These are phyloP conservation scores for Psittacula echo DNA, from an alignment of 2,797 vertebrate genomes.

Conservation along the genomic window DNA sequence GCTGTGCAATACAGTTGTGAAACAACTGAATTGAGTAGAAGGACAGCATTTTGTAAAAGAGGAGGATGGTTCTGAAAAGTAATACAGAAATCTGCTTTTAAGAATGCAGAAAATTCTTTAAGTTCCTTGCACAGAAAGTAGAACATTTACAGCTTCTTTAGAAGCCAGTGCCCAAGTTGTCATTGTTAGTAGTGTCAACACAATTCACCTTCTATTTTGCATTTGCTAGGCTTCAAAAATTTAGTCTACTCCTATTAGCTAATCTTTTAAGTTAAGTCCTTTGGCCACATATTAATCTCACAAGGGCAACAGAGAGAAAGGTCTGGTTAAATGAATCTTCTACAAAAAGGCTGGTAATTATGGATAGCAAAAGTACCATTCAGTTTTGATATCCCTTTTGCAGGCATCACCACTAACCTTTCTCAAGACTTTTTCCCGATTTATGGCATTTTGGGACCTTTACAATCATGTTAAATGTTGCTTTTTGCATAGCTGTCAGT, in stretches of 20 bases:
- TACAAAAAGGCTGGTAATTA: not conserved
- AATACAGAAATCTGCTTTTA: not conserved
- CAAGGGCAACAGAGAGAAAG: not conserved
- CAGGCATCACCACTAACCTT: not conserved
- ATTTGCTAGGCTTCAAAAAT: not conserved
- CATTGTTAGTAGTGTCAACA: not conserved
- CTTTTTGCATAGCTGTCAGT: not conserved
- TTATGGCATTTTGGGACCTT: not conserved
- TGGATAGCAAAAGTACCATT: not conserved
- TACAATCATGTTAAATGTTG: not conserved
- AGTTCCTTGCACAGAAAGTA: not conserved
- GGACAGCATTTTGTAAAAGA: not conserved
- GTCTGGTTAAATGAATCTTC: not conserved
- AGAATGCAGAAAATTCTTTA: not conserved
- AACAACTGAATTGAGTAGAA: not conserved
- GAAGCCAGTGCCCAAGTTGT: not conserved
- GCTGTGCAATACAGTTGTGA: slow-evolving; percentile 11
- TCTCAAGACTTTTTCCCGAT: not conserved
- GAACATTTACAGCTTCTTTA: not conserved
- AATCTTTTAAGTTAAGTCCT: not conserved
- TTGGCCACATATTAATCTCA: not conserved
- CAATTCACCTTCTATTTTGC: not conserved
- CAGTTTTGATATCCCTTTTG: not conserved
- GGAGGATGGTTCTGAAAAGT: not conserved
- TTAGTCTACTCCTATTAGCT: not conserved